These are phyloP conservation scores for Zapornia atra DNA, from an alignment of 2,113 vertebrate genomes.

Conservation along the genomic window DNA sequence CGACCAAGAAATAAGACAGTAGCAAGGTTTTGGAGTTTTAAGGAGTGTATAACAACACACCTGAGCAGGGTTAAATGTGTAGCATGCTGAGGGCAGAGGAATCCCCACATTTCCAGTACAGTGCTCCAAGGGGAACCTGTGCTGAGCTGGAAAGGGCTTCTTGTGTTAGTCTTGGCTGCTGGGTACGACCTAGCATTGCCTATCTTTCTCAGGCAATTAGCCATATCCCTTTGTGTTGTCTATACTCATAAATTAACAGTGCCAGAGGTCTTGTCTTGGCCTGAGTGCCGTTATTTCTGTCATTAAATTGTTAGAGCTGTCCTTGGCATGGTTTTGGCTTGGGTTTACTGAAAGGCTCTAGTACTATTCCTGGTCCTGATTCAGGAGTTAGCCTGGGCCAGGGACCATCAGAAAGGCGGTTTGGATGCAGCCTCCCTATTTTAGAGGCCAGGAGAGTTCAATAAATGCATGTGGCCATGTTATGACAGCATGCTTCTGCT, in stretches of 20 bases:
- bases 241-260: neutral
- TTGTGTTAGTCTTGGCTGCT: neutral
- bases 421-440: neutral
- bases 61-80: neutral
- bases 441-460: constrained; percentile 29
- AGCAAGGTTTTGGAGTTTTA: neutral
- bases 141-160: neutral
- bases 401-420: neutral
- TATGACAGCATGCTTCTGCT: constrained; percentile 12
- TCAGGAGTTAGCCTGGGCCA: neutral
- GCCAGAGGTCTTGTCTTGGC: neutral
- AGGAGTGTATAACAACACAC: neutral
- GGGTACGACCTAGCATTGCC: neutral
- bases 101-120: neutral
- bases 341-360: neutral
- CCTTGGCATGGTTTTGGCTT: neutral
- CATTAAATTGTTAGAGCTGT: neutral
- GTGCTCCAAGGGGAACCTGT: neutral
- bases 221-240: neutral
- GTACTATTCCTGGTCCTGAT: neutral
- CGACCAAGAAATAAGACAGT: neutral
- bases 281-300: neutral
- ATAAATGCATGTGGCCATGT: neutral
- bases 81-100: neutral
- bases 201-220: neutral